Evolutionary conservation across 2,113 vertebrate genomes (phyloP).

Genomic region (Brevimyrus niger): DNA sequence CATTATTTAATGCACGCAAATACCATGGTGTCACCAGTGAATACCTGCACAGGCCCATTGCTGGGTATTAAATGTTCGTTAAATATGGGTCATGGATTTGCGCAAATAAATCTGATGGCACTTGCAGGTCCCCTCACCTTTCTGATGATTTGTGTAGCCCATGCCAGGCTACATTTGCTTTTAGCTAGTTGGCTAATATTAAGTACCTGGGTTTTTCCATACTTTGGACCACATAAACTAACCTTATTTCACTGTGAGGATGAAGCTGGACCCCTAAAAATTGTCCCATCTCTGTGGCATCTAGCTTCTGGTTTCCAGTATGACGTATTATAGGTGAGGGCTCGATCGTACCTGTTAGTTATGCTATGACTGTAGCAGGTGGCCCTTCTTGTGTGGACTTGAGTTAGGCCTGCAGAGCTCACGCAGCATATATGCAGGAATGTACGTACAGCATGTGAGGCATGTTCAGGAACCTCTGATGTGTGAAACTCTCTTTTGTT

Average conservation of each 20-base stretch:
- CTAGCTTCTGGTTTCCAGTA: neutral
- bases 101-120: neutral
- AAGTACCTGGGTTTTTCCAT: neutral
- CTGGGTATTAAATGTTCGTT: neutral
- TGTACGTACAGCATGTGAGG: neutral
- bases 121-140: conserved; percentile 21
- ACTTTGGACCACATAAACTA: conserved; percentile 5
- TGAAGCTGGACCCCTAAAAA: neutral
- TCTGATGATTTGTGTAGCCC: conserved; percentile 21
- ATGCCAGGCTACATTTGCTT: conserved; percentile 5
- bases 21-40: neutral
- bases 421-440: neutral
- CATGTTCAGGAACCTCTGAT: neutral
- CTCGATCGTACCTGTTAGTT: neutral
- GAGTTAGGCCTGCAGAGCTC: neutral
- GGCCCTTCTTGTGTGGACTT: neutral
- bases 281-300: neutral
- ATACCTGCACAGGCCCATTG: neutral
- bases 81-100: conserved; percentile 7
- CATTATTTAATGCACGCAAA: neutral
- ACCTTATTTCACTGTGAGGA: neutral
- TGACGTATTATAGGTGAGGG: neutral
- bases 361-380: neutral
- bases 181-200: neutral
- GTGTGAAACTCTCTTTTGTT: neutral